Evolutionary conservation across 2,113 vertebrate species (phyloP).

Genomic region (Heptranchias perlo): DNA sequence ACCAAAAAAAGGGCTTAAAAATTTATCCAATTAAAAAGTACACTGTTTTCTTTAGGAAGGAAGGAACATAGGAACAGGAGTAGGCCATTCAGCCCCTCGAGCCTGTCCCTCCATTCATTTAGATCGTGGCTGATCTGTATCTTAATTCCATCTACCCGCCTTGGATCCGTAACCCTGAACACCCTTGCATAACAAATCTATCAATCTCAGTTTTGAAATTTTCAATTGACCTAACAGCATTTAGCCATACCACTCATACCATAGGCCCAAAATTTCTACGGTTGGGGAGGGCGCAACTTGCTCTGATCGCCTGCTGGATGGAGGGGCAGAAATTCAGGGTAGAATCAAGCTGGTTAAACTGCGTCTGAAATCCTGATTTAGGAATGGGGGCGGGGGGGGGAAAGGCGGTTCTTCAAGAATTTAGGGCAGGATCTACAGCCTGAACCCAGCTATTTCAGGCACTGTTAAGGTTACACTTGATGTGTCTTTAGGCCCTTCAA

Average conservation of each 20-base stretch:
- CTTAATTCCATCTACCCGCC: not conserved
- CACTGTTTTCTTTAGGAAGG: not conserved
- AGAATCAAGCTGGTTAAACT: not conserved
- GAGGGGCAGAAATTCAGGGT: not conserved
- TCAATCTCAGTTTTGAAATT: not conserved
- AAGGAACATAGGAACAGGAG: not conserved
- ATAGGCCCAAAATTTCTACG: not conserved
- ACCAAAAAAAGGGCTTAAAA: not conserved
- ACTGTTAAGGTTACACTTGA: not conserved
- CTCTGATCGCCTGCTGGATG: not conserved
- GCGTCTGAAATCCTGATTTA: not conserved
- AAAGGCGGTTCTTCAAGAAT: not conserved
- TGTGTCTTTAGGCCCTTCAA: not conserved
- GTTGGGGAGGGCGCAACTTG: not conserved
- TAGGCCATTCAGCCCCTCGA: not conserved
- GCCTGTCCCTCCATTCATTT: not conserved
- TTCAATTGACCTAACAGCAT: not conserved
- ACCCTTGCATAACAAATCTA: too few relatives aligned
- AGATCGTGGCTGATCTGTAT: not conserved
- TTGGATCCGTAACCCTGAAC: too few relatives aligned
- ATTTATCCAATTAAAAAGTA: not conserved
- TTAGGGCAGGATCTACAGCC: not conserved
- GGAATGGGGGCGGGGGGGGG: not conserved
- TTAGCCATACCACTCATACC: not conserved
- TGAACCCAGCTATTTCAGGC: not conserved